Percentiles rank a stretch among this genome's conserved stretches.
phyloP scores from a whole-genome alignment of 2,888 invertebrate species.

The Octodonta nipae region DNA sequence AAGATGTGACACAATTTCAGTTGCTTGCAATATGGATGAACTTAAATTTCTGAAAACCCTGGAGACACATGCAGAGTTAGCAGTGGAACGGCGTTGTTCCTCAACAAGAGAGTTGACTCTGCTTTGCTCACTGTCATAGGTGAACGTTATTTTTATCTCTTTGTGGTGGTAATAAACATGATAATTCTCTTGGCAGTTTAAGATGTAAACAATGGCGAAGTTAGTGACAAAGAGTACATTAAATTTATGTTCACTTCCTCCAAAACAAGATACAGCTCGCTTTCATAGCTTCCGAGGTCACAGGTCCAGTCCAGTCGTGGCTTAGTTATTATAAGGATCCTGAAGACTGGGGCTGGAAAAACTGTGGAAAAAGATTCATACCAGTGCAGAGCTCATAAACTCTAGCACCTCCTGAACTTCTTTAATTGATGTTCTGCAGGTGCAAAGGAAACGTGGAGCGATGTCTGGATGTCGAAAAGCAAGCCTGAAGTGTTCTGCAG shows the following conservation, averaged over 20 bases:
- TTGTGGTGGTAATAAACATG: conserved; percentile 4
- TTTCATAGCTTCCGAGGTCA: too few relatives aligned
- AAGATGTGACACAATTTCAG: conserved; percentile 4
- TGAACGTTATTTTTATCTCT: conserved; percentile 4
- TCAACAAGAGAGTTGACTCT: too few relatives aligned
- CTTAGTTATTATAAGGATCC: too few relatives aligned
- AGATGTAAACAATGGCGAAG: background rate
- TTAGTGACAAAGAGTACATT: too few relatives aligned
- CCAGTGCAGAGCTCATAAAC: background rate
- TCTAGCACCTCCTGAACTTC: background rate
- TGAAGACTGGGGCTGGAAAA: too few relatives aligned
- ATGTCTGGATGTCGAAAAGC: background rate
- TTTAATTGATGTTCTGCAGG: background rate
- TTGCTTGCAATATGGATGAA: conserved; percentile 4
- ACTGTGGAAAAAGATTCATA: background rate
- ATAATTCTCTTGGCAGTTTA: conserved; percentile 1
- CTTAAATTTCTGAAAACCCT: conserved; percentile 4
- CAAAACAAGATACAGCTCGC: too few relatives aligned
- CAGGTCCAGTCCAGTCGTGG: too few relatives aligned
- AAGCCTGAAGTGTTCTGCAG: background rate
- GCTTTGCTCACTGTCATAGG: too few relatives aligned
- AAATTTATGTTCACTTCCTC: too few relatives aligned
- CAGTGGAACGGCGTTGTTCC: too few relatives aligned
- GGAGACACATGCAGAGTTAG: conserved; percentile 3
- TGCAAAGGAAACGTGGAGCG: background rate